Percentiles rank a stretch among this genome's conserved stretches.
These are phyloP conservation scores for Lethenteron reissneri DNA, from an alignment of 2,113 vertebrate genomes.

Conservation along the genomic window DNA sequence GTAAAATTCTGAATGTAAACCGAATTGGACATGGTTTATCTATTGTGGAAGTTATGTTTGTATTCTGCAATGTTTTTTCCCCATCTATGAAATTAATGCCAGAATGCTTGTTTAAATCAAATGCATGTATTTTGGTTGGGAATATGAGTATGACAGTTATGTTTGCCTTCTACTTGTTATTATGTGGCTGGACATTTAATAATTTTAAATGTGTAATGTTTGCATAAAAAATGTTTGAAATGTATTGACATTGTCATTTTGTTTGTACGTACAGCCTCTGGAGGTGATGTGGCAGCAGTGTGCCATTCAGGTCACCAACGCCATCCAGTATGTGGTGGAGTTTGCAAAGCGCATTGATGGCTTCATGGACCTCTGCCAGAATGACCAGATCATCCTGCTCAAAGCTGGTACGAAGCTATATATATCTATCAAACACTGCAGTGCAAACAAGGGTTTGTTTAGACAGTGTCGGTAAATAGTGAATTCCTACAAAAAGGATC, in stretches of 20 bases:
- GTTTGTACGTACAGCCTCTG: constrained; percentile 33
- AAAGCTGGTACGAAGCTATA: constrained; percentile 61
- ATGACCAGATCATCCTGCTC: constrained; percentile 93
- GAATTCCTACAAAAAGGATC: no score
- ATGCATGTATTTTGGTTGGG: neutral
- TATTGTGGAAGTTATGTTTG: no score
- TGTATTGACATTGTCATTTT: neutral
- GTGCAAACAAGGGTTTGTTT: no score
- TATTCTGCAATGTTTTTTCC: no score
- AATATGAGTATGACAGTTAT: constrained; percentile 7
- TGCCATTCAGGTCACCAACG: constrained; percentile 93
- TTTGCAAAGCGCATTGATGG: constrained; percentile 96
- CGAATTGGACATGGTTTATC: no score
- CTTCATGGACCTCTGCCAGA: constrained; percentile 99
- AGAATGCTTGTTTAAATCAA: no score
- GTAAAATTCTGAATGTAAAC: no score
- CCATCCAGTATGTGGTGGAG: constrained; percentile 96
- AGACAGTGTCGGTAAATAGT: no score
- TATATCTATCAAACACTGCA: constrained; percentile 13
- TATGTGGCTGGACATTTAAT: constrained; percentile 13
- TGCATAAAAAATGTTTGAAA: no score
- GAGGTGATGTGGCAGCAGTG: constrained; percentile 96
- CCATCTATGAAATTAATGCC: no score
- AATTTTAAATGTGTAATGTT: no score
- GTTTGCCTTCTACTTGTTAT: constrained; percentile 1